Evolutionary conservation across 2,888 invertebrate genomes (phyloP).

Genomic region (Malthinus flaveolus): DNA sequence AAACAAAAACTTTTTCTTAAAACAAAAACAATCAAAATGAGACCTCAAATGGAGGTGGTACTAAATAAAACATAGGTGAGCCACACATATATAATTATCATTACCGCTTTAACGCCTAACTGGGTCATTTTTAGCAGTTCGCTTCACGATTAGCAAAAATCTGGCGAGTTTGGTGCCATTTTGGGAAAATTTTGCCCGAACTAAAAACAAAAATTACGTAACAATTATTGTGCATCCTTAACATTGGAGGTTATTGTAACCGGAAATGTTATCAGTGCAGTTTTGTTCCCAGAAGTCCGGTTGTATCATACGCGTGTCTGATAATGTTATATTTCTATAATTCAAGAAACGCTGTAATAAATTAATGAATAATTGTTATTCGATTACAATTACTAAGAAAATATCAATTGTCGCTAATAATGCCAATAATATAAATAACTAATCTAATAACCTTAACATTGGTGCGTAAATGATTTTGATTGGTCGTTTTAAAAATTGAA

Average conservation of each 20-base stretch:
- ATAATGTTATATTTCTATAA: constrained; percentile 25
- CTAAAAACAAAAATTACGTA: not conserved
- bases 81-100: too few species aligned
- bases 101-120: too few species aligned
- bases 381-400: not conserved
- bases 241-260: constrained; percentile 51
- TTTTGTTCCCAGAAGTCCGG: constrained; percentile 49
- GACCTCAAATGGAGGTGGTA: too few species aligned
- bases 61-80: too few species aligned
- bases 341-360: constrained; percentile 14
- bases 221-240: constrained; percentile 35
- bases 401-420: not conserved
- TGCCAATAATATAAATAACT: too few species aligned
- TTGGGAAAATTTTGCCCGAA: too few species aligned
- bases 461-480: not conserved
- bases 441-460: constrained; percentile 11
- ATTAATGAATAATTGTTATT: too few species aligned
- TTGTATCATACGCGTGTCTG: constrained; percentile 41
- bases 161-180: too few species aligned
- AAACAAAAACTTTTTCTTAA: too few species aligned
- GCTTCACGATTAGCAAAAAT: too few species aligned
- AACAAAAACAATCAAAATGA: too few species aligned
- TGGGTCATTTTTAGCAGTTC: too few species aligned
- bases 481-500: not conserved
- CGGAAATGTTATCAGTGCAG: constrained; percentile 51